Base-by-base conservation (phyloP, 2,797 vertebrate genomes). In the Melanotaenia nigrans region DNA sequence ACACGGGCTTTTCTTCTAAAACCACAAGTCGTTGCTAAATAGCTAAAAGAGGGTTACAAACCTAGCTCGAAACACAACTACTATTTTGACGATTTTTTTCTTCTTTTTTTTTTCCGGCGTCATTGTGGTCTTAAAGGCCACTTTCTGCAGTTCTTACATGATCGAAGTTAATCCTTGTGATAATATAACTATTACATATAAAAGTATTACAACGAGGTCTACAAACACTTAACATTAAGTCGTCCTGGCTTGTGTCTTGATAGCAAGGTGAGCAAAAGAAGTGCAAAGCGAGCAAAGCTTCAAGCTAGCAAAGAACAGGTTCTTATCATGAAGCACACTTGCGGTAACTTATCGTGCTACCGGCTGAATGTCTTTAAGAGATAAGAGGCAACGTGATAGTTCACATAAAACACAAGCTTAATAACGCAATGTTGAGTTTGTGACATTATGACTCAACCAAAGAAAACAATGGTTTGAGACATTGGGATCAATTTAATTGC, bases 271-370 rank as follows among this genome's bases (percentile, higher is more conserved):
- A 1, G 1, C 6, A 38, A 32, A 18, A 71, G 38, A 61, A 57
- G 38, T 51, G 53, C 60, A 61, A 13, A 55, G 73, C 73, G 78
- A 76, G 61, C 74, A 18, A 12, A 4, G 38, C 36, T 3, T 58
- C 5, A 40, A 16, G 63, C 20, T n/a, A 70, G 84, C 86, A 13
- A 54, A 28, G 51, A 88, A 65, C 51, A 13, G 40, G 20, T 74
- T 49, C 82, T 93, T 92, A 93, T 93, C 91, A 63, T 38, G 4
- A 40, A 61, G 35, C 67, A 32, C 87, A 86, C 63, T 33, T 42
- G 56, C 38, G 79, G 58, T 68, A 49, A 25, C 81, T 89, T 86
- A 87, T 90, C 88, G 60, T 22, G 28, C 63, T 20, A 10, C 56
- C n/a, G n/a, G 54, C 66, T 51, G 68, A 3, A 73, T 53, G 71